phyloP scores from a whole-genome alignment of 2,113 vertebrate genomes.

The Micronycteris hirsuta region DNA sequence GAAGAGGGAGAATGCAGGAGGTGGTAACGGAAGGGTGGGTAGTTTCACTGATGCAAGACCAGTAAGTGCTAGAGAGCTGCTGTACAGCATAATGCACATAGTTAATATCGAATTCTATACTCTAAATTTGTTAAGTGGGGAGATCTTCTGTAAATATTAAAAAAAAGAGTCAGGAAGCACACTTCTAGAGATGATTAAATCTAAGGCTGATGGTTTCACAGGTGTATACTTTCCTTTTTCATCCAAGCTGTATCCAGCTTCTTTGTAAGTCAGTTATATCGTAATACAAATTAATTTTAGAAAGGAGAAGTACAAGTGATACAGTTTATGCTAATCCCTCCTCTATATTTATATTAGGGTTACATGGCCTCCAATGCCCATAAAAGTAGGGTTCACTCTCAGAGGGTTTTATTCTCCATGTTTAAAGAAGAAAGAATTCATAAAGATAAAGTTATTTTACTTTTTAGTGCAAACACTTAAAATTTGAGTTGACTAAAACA shows the following conservation, averaged over 20 bases:
- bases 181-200: not conserved
- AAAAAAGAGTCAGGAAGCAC: not conserved
- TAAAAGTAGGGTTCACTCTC: not conserved
- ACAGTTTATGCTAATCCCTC: not conserved
- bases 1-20: too few species aligned
- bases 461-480: constrained; percentile 1
- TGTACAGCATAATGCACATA: not conserved
- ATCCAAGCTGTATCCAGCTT: not conserved
- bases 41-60: too few species aligned
- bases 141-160: not conserved
- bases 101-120: not conserved
- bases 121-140: not conserved
- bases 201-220: not conserved
- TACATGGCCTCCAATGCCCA: not conserved
- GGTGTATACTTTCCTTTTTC: not conserved
- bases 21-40: not conserved
- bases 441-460: not conserved
- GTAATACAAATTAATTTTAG: not conserved
- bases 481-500: not conserved
- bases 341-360: not conserved
- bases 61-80: not conserved
- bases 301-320: not conserved
- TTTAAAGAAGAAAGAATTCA: not conserved
- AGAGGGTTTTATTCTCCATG: not conserved
- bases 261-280: not conserved